These are phyloP conservation scores for Crossaster papposus DNA, from an alignment of 53 echinoderm and acorn worm species.

Conservation along the genomic window DNA sequence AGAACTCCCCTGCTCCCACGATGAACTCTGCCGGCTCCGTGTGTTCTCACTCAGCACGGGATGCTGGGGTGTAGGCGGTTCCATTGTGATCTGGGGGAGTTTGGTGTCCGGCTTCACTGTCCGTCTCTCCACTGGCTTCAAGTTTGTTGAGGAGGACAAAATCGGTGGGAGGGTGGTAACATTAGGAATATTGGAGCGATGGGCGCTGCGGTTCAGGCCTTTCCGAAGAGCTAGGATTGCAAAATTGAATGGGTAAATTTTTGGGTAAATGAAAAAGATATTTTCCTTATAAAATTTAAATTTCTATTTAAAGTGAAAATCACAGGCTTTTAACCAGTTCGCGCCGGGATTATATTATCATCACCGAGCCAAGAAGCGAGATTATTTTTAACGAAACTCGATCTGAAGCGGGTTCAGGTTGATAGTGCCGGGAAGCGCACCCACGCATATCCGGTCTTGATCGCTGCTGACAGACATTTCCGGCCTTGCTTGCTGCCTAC, in stretches of 20 bases:
- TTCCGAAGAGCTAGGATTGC: constrained; percentile 37
- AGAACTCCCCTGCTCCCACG: constrained; percentile 49
- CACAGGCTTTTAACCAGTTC: too few species aligned
- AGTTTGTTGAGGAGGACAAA: constrained; percentile 52
- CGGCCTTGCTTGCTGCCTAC: too few species aligned
- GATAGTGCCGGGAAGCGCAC: too few species aligned
- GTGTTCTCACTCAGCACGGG: constrained; percentile 19
- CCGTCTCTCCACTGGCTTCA: constrained; percentile 27
- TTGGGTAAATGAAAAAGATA: too few species aligned
- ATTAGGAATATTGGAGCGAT: constrained; percentile 37
- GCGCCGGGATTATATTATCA: too few species aligned
- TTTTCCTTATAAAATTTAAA: background rate
- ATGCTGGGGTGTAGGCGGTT: constrained; percentile 79
- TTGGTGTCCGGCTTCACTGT: constrained; percentile 44
- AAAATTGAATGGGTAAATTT: background rate
- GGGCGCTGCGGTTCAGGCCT: constrained; percentile 33
- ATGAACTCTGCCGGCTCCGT: constrained; percentile 32
- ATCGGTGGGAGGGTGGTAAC: constrained; percentile 81
- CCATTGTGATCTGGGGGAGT: constrained; percentile 81
- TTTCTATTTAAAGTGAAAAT: background rate
- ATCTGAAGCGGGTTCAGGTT: too few species aligned
- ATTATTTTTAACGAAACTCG: too few species aligned
- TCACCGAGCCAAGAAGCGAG: too few species aligned
- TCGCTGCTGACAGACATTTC: too few species aligned
- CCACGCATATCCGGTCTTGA: too few species aligned